Conservation (phyloP, 2,888 invertebrate genomes). For the Lycia hirtaria region DNA sequence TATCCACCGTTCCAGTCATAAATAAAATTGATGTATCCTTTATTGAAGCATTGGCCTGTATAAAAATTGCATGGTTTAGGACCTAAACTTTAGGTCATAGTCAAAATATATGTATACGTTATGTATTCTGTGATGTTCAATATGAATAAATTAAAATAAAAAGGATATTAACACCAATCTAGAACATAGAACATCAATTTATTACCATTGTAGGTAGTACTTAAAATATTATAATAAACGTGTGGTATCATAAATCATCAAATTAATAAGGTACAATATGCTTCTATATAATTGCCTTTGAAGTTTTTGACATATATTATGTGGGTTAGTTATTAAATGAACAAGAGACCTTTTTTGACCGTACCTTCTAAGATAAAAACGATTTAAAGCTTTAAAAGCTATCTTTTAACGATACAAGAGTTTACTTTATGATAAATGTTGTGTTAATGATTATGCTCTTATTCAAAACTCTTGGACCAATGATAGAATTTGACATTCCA, state of each 20-base stretch:
- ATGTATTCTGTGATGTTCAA: too few relatives aligned
- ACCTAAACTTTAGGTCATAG: background rate
- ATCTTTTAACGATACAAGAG: constrained; percentile 19
- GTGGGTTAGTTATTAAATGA: background rate
- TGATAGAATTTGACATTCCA: background rate
- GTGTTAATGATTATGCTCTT: background rate
- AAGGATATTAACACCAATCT: too few relatives aligned
- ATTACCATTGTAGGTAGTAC: too few relatives aligned
- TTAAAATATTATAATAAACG: too few relatives aligned
- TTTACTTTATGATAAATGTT: background rate
- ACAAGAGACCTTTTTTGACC: background rate
- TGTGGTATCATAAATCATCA: too few relatives aligned
- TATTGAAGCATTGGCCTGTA: background rate
- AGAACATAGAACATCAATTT: too few relatives aligned
- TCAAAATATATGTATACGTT: background rate
- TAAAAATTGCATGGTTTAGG: background rate
- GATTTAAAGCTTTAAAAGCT: constrained; percentile 38
- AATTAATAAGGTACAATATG: too few relatives aligned
- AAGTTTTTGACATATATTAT: background rate
- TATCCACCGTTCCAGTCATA: background rate
- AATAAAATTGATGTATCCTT: background rate
- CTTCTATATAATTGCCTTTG: too few relatives aligned
- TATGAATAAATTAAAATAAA: too few relatives aligned
- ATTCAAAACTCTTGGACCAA: background rate
- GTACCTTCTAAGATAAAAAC: background rate